These are phyloP conservation scores for Ispidina picta DNA, from an alignment of 2,797 vertebrate genomes.

Conservation along the genomic window DNA sequence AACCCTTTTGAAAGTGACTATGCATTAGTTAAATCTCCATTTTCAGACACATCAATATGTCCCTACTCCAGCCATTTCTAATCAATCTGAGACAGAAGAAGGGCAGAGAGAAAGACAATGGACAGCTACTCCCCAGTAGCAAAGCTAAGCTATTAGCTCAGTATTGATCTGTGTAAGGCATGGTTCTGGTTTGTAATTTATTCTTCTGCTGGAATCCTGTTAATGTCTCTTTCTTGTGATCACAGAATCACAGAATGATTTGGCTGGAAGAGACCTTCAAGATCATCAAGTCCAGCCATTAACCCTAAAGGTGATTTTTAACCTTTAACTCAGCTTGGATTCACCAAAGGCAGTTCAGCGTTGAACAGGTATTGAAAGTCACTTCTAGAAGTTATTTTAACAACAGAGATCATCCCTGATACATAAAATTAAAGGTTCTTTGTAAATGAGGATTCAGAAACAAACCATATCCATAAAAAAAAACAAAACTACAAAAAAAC, in stretches of 20 bases:
- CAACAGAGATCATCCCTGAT: background rate
- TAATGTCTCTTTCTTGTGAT: background rate
- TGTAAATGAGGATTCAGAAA: background rate
- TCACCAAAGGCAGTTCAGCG: background rate
- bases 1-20: conserved; percentile 28
- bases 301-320: background rate
- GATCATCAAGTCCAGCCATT: too few relatives aligned
- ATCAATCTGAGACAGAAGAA: conserved; percentile 18
- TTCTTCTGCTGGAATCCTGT: conserved; percentile 42
- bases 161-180: background rate
- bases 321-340: background rate
- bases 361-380: conserved; percentile 11
- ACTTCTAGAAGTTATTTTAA: conserved; percentile 8
- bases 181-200: conserved; percentile 24
- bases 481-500: too few relatives aligned
- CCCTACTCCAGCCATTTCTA: background rate
- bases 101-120: conserved; percentile 17
- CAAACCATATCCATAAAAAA: background rate
- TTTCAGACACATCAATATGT: background rate
- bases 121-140: conserved; percentile 3
- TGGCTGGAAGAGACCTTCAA: too few relatives aligned
- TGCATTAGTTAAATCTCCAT: conserved; percentile 14
- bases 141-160: conserved; percentile 22
- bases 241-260: too few relatives aligned
- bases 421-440: background rate